Conservation (phyloP, 2,797 vertebrate genomes). For the Rhinichthys osculus region DNA sequence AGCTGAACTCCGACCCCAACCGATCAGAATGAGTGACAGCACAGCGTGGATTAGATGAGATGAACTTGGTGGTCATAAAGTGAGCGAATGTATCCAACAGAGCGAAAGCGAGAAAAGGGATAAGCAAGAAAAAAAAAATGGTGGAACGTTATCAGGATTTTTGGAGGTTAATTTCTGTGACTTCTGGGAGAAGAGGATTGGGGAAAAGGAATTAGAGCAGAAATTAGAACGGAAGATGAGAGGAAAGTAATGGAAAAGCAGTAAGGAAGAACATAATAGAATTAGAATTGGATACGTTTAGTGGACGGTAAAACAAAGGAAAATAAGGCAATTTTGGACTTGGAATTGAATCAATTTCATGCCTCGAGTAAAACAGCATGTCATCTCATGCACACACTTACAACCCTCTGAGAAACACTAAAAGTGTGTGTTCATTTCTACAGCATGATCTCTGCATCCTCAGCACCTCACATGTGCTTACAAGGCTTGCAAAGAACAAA, state of each 20-base stretch:
- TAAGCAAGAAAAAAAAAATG: neutral
- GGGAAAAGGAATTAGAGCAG: neutral
- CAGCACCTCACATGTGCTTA: slow-evolving; percentile 9
- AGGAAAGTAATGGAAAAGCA: slow-evolving; percentile 32
- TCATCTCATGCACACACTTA: neutral
- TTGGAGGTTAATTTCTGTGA: slow-evolving; percentile 16
- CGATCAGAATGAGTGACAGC: neutral
- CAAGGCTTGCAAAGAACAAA: neutral
- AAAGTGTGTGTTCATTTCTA: neutral
- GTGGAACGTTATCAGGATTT: neutral
- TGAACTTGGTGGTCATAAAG: neutral
- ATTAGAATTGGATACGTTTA: slow-evolving; percentile 15
- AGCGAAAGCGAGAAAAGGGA: neutral
- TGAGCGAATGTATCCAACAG: neutral
- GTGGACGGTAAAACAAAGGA: slow-evolving; percentile 1
- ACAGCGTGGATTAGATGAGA: neutral
- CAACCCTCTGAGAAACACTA: neutral
- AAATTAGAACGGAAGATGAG: neutral
- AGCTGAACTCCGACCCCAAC: neutral
- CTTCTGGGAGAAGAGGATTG: slow-evolving; percentile 23
- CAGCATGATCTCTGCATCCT: slow-evolving; percentile 20
- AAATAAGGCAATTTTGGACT: neutral
- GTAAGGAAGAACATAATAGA: neutral
- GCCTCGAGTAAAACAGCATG: slow-evolving; percentile 15
- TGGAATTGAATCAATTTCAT: slow-evolving; percentile 13